Evolutionary conservation across 2,113 vertebrate genomes (phyloP), one percentile per base, ranked within the genome.

Genomic region (Nyctibius bracteatus): DNA sequence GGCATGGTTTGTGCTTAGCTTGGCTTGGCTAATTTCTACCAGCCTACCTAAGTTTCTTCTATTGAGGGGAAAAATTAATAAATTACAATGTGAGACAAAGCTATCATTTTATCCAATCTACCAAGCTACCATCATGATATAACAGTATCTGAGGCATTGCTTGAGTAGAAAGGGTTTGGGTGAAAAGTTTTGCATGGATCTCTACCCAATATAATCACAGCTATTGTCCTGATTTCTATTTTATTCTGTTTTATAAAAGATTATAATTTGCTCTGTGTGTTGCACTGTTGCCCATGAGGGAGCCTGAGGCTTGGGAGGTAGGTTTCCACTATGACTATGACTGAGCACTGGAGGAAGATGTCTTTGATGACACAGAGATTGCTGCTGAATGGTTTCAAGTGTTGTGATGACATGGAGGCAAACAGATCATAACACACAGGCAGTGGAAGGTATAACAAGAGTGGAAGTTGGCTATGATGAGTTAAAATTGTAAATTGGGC

Each of bases 41-140:
- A 71, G 21, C 67, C 43, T 72, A 51, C 46, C 25, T 33, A 35
- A 52, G 2, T 35, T 70, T 70, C 19, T 58, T 74, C 14, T 13
- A 1, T 27, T 54, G 49, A 47, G 54, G 9, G 35, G n/a, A 57
- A 84, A 94, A 47, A 51, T 1, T 27, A 81, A 51, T 20, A 44
- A 75, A 47, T 39, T 11, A 19, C 37, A 39, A 8, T 2, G 12
- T 79, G 44, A 87, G 39, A 37, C 30, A 81, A 84, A 6, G 5
- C 7, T 74, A 25, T 47, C 0, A 5, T 55, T 94, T 93, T 65
- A 44, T 51, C 9, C 20, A 18, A 30, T 24, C 5, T 12, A 11
- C 15, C 1, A 2, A 43, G 30, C 21, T n/a, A 10, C 51, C 30
- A 4, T 47, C 0, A 1, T 18, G 23, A 21, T 31, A 17, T 35